Percentiles rank a stretch among this genome's conserved stretches.
These are phyloP conservation scores for Drusus annulatus DNA, from an alignment of 1,140 invertebrate genomes.

Conservation along the genomic window DNA sequence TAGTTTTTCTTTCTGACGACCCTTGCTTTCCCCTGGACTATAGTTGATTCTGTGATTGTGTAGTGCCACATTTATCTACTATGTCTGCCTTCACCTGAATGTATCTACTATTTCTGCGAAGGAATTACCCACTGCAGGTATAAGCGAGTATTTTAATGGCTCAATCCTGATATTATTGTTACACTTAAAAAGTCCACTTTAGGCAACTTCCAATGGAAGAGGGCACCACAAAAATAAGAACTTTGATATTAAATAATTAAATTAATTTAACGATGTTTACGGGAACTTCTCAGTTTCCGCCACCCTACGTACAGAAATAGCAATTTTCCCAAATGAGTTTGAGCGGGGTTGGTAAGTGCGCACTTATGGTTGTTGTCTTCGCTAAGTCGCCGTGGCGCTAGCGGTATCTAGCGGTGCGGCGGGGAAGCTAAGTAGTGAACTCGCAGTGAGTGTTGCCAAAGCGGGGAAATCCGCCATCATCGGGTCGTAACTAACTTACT, in stretches of 20 bases:
- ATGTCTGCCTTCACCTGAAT: too few species aligned
- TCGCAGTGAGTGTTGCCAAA: constrained; percentile 11
- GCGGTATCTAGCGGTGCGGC: constrained; percentile 45
- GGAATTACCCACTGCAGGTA: too few species aligned
- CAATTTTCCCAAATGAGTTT: constrained; percentile 54
- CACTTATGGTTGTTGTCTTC: constrained; percentile 53
- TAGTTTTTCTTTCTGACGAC: too few species aligned
- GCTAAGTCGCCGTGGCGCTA: constrained; percentile 39
- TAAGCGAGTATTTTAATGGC: too few species aligned
- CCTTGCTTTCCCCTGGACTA: too few species aligned
- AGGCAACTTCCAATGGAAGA: background rate
- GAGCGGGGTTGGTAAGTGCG: constrained; percentile 50
- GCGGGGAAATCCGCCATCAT: constrained; percentile 13
- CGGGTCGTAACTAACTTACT: background rate
- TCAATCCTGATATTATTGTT: too few species aligned
- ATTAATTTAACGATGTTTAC: background rate
- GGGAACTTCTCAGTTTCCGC: background rate
- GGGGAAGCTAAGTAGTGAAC: background rate
- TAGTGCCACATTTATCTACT: too few species aligned
- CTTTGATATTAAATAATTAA: background rate
- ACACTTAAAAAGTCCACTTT: too few species aligned
- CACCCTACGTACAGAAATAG: constrained; percentile 27
- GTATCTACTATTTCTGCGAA: too few species aligned
- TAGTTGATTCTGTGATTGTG: too few species aligned
- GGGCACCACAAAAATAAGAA: too few species aligned